phyloP scores from a whole-genome alignment of 2,797 vertebrate species.

The Melopsittacus undulatus region DNA sequence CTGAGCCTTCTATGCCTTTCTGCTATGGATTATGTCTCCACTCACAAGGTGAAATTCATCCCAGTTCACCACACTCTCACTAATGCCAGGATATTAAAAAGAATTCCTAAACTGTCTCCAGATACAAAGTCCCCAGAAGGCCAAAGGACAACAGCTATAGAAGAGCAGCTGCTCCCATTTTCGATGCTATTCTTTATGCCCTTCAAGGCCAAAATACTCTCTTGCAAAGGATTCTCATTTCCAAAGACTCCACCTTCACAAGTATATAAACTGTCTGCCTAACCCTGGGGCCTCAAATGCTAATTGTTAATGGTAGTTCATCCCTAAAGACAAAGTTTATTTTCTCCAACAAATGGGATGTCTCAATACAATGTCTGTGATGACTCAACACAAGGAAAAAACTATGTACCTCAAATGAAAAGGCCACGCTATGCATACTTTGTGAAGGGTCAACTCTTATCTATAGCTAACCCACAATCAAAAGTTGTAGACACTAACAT shows the following conservation, averaged over 20 bases:
- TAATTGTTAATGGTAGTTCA: not conserved
- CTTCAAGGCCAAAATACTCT: not conserved
- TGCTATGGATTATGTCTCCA: not conserved
- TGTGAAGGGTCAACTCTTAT: not conserved
- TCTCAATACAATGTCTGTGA: not conserved
- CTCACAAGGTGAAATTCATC: not conserved
- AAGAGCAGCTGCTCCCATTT: not conserved
- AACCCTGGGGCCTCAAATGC: not conserved
- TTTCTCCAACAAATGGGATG: not conserved
- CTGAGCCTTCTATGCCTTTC: not conserved
- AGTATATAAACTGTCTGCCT: not conserved
- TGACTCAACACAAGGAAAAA: not conserved
- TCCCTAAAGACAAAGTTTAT: not conserved
- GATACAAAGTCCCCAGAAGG: not conserved
- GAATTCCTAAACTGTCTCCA: not conserved
- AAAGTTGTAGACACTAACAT: not conserved
- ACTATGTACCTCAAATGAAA: not conserved
- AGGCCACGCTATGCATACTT: not conserved
- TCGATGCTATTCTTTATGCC: not conserved
- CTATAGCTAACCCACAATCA: not conserved
- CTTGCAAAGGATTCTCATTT: not conserved
- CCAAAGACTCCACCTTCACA: not conserved
- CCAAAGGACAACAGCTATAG: not conserved
- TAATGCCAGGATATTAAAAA: not conserved
- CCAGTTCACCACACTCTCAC: not conserved